These are phyloP conservation scores for Parotia lawesii DNA, from an alignment of 2,113 vertebrate genomes.

Conservation along the genomic window DNA sequence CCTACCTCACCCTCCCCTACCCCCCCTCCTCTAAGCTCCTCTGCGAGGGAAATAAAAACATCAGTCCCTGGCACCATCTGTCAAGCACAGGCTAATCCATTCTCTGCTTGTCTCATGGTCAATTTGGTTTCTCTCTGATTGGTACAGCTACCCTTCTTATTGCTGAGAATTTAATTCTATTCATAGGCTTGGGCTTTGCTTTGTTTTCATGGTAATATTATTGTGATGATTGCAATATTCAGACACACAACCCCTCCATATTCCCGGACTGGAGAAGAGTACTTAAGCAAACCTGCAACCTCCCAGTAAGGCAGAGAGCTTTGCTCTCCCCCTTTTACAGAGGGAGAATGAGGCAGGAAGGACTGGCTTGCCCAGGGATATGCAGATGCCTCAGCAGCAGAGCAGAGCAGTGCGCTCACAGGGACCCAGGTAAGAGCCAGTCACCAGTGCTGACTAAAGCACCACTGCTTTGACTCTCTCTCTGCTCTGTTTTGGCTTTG, in stretches of 20 bases:
- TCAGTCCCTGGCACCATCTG: conserved; percentile 45
- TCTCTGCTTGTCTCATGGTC: conserved; percentile 32
- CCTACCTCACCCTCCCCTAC: background rate
- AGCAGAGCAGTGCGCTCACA: background rate
- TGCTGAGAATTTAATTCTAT: background rate
- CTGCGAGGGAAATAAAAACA: conserved; percentile 20
- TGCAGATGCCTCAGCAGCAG: background rate
- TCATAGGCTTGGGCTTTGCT: background rate
- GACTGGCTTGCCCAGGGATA: background rate
- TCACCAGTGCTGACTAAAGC: background rate
- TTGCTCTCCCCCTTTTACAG: background rate
- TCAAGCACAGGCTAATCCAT: conserved; percentile 43
- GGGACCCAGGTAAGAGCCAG: background rate
- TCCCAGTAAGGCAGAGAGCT: background rate
- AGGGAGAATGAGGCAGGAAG: background rate
- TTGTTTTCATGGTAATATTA: background rate
- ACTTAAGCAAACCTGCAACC: background rate
- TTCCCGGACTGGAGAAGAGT: background rate
- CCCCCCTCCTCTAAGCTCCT: background rate
- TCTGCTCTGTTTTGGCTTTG: background rate
- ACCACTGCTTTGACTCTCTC: background rate
- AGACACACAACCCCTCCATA: background rate
- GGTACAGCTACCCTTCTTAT: background rate
- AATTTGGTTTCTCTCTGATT: conserved; percentile 18
- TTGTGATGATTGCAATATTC: background rate